These are phyloP conservation scores for Ochropacha duplaris DNA, from an alignment of 2,888 invertebrate species.

Conservation along the genomic window DNA sequence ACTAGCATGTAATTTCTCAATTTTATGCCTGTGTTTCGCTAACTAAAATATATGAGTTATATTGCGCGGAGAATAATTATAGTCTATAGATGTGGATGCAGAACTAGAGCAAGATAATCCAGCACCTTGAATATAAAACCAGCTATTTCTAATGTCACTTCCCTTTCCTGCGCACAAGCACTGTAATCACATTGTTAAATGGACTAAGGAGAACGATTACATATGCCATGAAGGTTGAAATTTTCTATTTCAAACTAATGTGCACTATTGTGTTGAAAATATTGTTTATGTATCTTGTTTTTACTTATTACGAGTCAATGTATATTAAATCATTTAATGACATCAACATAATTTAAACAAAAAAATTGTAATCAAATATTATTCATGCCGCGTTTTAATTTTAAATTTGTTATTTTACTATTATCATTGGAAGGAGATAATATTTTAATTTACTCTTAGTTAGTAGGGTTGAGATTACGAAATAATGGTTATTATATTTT, in stretches of 20 bases:
- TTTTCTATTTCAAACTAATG: slow-evolving; percentile 28
- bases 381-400: not conserved
- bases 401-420: not conserved
- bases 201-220: slow-evolving; percentile 40
- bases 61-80: slow-evolving; percentile 17
- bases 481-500: slow-evolving; percentile 2
- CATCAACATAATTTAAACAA: not conserved
- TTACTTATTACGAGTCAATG: not conserved
- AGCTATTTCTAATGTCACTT: slow-evolving; percentile 56
- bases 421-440: not conserved
- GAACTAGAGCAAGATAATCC: slow-evolving; percentile 41
- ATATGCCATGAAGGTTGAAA: slow-evolving; percentile 56
- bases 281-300: not conserved
- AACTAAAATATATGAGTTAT: not conserved
- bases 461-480: not conserved
- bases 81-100: slow-evolving; percentile 27
- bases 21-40: not conserved
- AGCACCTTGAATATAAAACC: slow-evolving; percentile 55
- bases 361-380: not conserved
- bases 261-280: not conserved
- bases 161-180: slow-evolving; percentile 61
- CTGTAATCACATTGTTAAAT: slow-evolving; percentile 54
- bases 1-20: not conserved
- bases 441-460: slow-evolving; percentile 6
- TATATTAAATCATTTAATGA: not conserved